A percentile compares a stretch with the other conserved stretches of the same genome.
These are phyloP conservation scores for Drosophila siamana DNA, from an alignment of 2,888 invertebrate species.

Conservation along the genomic window DNA sequence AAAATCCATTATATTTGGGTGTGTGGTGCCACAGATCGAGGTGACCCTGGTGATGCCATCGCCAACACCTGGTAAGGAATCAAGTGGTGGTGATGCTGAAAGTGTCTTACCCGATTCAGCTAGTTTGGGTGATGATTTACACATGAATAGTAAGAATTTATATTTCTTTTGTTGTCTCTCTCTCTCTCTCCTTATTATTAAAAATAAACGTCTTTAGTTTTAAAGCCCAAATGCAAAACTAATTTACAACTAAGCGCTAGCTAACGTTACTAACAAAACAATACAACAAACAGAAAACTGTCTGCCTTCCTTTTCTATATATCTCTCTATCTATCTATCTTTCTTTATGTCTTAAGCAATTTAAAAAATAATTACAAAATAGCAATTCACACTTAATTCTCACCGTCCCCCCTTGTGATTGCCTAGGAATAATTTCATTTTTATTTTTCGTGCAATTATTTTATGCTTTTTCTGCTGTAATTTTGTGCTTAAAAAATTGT, in stretches of 20 bases:
- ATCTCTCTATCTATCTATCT: constrained; percentile 6
- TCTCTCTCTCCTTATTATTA: constrained; percentile 49
- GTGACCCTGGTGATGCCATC: constrained; percentile 95
- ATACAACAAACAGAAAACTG: neutral
- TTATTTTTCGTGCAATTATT: constrained; percentile 4
- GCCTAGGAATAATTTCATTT: constrained; percentile 35
- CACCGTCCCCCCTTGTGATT: constrained; percentile 40
- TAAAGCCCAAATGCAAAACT: constrained; percentile 37
- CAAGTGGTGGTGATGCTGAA: constrained; percentile 93
- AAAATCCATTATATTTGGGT: constrained; percentile 89
- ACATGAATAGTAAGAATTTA: constrained; percentile 87
- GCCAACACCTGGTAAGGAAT: constrained; percentile 93
- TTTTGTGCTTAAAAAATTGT: constrained; percentile 50
- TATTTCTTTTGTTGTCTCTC: constrained; percentile 79
- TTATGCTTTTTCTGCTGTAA: constrained; percentile 54
- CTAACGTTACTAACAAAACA: constrained; percentile 40
- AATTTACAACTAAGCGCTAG: constrained; percentile 41
- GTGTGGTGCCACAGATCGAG: constrained; percentile 94
- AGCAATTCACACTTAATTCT: constrained; percentile 51
- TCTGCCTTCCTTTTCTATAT: neutral
- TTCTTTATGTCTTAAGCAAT: constrained; percentile 9
- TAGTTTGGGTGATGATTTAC: constrained; percentile 91
- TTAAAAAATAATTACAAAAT: constrained; percentile 20
- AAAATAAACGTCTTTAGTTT: constrained; percentile 57
- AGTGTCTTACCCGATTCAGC: constrained; percentile 94